phyloP scores from a whole-genome alignment of 1,140 invertebrate species.

The Whitmania pigra region DNA sequence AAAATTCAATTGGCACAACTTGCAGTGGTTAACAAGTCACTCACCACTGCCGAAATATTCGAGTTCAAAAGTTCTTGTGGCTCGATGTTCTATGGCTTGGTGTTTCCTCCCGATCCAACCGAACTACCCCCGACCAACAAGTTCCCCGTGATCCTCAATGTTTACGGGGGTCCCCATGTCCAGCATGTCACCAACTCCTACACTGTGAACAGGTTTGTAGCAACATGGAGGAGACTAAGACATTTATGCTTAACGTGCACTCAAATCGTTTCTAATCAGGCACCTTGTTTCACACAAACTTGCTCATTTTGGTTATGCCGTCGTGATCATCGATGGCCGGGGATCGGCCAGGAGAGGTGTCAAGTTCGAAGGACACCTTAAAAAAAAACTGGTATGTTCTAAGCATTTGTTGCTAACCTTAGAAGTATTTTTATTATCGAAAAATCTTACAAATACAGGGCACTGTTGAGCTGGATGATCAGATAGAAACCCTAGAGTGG shows the following conservation, averaged over 20 bases:
- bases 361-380: slow-evolving; percentile 76
- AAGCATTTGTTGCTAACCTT: background rate
- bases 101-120: too few relatives aligned
- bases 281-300: slow-evolving; percentile 55
- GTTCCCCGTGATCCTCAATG: slow-evolving; percentile 86
- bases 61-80: too few relatives aligned
- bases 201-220: slow-evolving; percentile 53
- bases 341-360: slow-evolving; percentile 84
- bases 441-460: slow-evolving; percentile 47
- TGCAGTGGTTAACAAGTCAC: too few relatives aligned
- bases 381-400: slow-evolving; percentile 59
- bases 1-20: background rate
- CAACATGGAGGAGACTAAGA: background rate
- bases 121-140: slow-evolving; percentile 39
- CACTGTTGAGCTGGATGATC: slow-evolving; percentile 84
- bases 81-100: too few relatives aligned
- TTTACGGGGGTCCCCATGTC: slow-evolving; percentile 94
- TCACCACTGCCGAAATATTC: too few relatives aligned
- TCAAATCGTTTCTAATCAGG: background rate
- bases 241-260: background rate
- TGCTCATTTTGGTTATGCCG: slow-evolving; percentile 87
- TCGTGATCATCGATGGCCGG: slow-evolving; percentile 83
- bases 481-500: slow-evolving; percentile 82
- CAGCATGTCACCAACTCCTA: slow-evolving; percentile 92
- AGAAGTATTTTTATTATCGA: too few relatives aligned